Evolutionary conservation across 1,140 invertebrate genomes (phyloP), one percentile per base, ranked within the genome.

Genomic region (Drosophila suzukii): DNA sequence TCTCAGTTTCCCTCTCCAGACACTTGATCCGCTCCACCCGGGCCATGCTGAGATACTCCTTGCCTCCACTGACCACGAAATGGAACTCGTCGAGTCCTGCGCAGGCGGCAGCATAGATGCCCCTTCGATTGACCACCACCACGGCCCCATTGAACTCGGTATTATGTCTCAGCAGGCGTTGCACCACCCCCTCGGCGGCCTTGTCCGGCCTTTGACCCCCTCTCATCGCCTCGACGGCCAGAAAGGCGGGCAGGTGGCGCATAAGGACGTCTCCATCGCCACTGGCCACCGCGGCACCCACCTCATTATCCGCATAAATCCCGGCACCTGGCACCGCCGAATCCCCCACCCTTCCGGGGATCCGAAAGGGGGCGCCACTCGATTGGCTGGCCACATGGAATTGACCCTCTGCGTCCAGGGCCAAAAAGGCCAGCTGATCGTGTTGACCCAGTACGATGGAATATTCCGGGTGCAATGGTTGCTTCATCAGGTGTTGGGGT

Each of bases 261-360:
- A 75, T 75, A 0, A 74, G 38, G n/a, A 75, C 15, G 34, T 75
- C 73, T 0, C 59, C 73, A 27, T 75, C 73, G 3, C 73, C 73
- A 41, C 51, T 65, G 58, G 39, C 73, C 39, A 75, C 32, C 2
- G 72, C 72, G 0, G 36, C 71, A 0, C 71, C 71, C 41, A 75
- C 71, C 11, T 72, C 38, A 11, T 75, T 73, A 34, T 75, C 73
- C 12, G 68, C 73, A 24, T 75, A 75, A n/a, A 74, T 73, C 0
- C 67, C 68, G 11, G 73, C 68, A 13, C 73, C 72, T 4, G 72
- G 72, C n/a, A 75, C 72, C 4, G 68, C 68, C 0, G 68, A n/a
- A 12, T 75, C 72, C 2, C 72, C 72, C 2, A 56, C 72, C 0
- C 72, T 38, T 4, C 72, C 72, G 2, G 68, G 41, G 0, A 74